A percentile compares a stretch with the other conserved stretches of the same genome.
These are phyloP conservation scores for Merodon equestris DNA, from an alignment of 2,888 invertebrate species.

Conservation along the genomic window DNA sequence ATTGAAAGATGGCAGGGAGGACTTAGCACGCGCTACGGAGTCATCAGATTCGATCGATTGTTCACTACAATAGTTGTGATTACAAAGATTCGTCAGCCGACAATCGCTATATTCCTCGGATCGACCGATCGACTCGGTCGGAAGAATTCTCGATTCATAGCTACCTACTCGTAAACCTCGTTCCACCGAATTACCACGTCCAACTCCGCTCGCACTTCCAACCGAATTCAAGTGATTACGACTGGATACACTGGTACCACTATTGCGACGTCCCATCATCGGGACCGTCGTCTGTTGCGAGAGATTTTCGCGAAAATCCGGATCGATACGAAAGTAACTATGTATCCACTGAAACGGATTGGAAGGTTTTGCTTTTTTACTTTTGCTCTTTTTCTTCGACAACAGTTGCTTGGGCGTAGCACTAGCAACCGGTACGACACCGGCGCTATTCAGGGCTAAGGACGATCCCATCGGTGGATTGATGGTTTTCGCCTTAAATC, in stretches of 20 bases:
- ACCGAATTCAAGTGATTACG: conserved; percentile 63
- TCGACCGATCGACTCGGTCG: no score
- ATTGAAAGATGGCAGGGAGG: no score
- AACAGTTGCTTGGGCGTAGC: conserved; percentile 35
- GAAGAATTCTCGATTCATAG: conserved; percentile 14
- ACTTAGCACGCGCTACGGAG: no score
- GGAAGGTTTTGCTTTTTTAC: conserved; percentile 53
- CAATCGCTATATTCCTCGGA: no score
- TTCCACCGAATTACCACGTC: conserved; percentile 47
- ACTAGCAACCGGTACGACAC: conserved; percentile 8
- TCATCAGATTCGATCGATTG: no score
- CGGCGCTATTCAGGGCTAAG: conserved; percentile 40
- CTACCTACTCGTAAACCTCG: conserved; percentile 34
- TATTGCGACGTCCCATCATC: conserved; percentile 70
- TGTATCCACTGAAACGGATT: conserved; percentile 72
- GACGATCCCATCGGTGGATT: conserved; percentile 48
- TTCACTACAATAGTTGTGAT: no score
- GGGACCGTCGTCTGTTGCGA: conserved; percentile 72
- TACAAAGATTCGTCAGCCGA: no score
- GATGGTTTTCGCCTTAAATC: conserved; percentile 61
- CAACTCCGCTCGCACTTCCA: conserved; percentile 43
- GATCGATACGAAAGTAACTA: conserved; percentile 73
- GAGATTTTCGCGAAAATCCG: conserved; percentile 74
- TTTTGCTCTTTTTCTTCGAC: conserved; percentile 54
- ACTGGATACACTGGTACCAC: conserved; percentile 70